Evolutionary conservation across 2,888 invertebrate species (phyloP).

Genomic region (Hirtodrosophila alboralis): DNA sequence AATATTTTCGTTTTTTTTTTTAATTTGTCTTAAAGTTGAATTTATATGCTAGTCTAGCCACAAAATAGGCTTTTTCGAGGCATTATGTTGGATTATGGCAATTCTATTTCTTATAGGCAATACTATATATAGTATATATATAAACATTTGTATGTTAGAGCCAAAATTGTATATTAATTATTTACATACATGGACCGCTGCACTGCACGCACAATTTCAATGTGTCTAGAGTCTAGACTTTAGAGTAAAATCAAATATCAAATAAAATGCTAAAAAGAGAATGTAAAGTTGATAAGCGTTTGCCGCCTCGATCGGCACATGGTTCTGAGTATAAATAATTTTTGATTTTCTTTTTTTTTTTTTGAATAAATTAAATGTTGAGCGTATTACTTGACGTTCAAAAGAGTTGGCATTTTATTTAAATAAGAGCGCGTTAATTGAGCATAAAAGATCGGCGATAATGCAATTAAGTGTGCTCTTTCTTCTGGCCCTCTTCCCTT

Average conservation of each 20-base stretch:
- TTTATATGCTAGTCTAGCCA: too few relatives aligned
- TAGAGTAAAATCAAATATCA: not conserved
- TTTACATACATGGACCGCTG: too few relatives aligned
- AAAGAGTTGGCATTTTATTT: constrained; percentile 37
- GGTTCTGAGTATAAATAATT: constrained; percentile 16
- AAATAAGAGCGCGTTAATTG: constrained; percentile 55
- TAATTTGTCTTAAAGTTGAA: too few relatives aligned
- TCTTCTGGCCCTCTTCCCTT: constrained; percentile 6
- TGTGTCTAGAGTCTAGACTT: constrained; percentile 4
- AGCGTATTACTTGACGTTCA: constrained; percentile 4
- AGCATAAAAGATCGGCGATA: constrained; percentile 57
- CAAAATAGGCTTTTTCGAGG: too few relatives aligned
- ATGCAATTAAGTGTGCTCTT: constrained; percentile 30
- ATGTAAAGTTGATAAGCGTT: constrained; percentile 15
- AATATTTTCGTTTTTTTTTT: too few relatives aligned
- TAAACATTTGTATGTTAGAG: too few relatives aligned
- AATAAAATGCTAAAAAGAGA: not conserved
- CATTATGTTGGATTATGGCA: too few relatives aligned
- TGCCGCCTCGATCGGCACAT: constrained; percentile 2
- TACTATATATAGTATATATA: too few relatives aligned
- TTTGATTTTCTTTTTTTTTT: too few relatives aligned
- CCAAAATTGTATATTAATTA: too few relatives aligned
- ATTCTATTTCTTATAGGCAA: too few relatives aligned
- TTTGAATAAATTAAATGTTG: constrained; percentile 14
- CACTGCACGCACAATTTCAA: constrained; percentile 1